Base-by-base conservation (phyloP, 2,888 invertebrate genomes). In the Micoletzkya japonica region DNA sequence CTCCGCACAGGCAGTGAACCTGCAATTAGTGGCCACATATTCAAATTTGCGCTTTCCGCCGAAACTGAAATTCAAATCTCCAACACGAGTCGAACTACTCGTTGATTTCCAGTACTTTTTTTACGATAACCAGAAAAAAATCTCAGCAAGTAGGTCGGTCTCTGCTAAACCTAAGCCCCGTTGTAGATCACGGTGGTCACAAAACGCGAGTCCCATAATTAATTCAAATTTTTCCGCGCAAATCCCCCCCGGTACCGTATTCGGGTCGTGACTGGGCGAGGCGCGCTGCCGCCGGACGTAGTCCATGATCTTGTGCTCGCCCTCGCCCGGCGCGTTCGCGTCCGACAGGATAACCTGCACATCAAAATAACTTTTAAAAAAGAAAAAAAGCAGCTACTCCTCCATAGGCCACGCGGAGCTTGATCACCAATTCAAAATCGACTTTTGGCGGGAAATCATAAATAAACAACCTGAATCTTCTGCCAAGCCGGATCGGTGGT, bases 271-370 rank as follows among this genome's bases (percentile, higher is more conserved):
- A 86, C 93, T 92, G 0, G 77, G 75, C 71, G 82, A 86, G 91
- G 92, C 91, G 87, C 96, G 90, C 88, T 96, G 97, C 82, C 91
- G 91, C 20, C 98, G 90, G 80, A 98, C 95, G 86, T 91, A 98
- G 88, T 98, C 97, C 97, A 99, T 98, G 80, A 98, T 97, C 88
- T 98, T 98, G 87, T 98, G 98, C 87, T 98, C 98, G 0, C 98
- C 95, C 87, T 95, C 95, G 6, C 95, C 95, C 0, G 95, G 95
- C 4, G 94, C 95, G 87, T 96, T 98, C 0, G 98, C 97, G 87
- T 99, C 98, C 2, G 97, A 97, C n/a, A 99, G 89, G 82, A 99
- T 93, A 36, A 89, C 88, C 81, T 84, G 67, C 24, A 78, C 20
- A 44, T 44, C 10, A 26, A 56, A 17, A 56, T 10, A 26, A 56